These are phyloP conservation scores for Chymomyza fuscimana DNA, from an alignment of 2,888 invertebrate species.

Conservation along the genomic window DNA sequence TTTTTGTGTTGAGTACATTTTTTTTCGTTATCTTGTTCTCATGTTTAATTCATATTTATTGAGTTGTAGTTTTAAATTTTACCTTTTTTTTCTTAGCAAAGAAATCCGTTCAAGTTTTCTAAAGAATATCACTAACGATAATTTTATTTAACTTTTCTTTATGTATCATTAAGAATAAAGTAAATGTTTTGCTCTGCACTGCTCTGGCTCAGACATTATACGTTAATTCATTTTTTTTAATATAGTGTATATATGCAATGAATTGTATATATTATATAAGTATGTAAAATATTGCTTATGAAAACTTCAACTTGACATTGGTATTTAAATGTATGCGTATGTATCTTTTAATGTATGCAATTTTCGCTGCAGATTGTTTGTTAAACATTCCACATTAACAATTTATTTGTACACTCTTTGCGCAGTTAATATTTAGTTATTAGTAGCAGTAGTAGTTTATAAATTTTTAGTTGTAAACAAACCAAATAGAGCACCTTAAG, in stretches of 20 bases:
- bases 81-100: constrained; percentile 42
- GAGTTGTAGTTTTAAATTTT: constrained; percentile 6
- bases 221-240: constrained; percentile 30
- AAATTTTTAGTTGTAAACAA: too few species aligned
- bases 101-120: constrained; percentile 59
- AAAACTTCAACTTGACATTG: constrained; percentile 69
- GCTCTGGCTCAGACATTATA: constrained; percentile 6
- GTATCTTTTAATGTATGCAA: constrained; percentile 10
- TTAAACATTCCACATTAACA: background rate
- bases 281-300: constrained; percentile 73
- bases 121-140: constrained; percentile 68
- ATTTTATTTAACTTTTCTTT: constrained; percentile 14
- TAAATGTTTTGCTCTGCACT: background rate
- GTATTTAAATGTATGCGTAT: constrained; percentile 18
- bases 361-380: background rate
- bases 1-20: background rate
- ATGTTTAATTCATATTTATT: constrained; percentile 33
- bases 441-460: too few species aligned
- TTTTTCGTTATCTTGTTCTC: constrained; percentile 25
- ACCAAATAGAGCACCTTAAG: too few species aligned
- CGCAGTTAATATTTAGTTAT: too few species aligned
- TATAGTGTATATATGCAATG: constrained; percentile 30
- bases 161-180: constrained; percentile 4
- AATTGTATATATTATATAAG: constrained; percentile 37
- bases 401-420: too few species aligned